Percentiles rank a stretch among this genome's conserved stretches.
phyloP scores from a whole-genome alignment of 1,140 invertebrate species.

The Carposina sasakii region DNA sequence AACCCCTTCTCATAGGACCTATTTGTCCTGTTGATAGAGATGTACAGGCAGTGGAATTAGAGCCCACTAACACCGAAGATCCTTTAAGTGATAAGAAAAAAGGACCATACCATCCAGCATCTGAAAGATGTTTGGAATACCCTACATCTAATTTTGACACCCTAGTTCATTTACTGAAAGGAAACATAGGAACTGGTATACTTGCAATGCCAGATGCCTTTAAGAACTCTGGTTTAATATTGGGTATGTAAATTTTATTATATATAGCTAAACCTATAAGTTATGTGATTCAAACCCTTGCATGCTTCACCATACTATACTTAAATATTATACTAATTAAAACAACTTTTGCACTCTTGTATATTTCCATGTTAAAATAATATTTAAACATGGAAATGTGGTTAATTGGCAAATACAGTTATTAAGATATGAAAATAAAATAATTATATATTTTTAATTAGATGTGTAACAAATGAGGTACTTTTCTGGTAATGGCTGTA shows the following conservation, averaged over 20 bases:
- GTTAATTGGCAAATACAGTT: too few relatives aligned
- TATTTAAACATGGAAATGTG: too few relatives aligned
- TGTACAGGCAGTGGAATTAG: conserved; percentile 50
- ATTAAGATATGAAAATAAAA: too few relatives aligned
- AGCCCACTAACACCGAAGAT: conserved; percentile 33
- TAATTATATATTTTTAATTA: conserved; percentile 10
- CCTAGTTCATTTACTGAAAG: conserved; percentile 85
- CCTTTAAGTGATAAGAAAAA: conserved; percentile 52
- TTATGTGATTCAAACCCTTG: too few relatives aligned
- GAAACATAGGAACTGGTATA: conserved; percentile 89
- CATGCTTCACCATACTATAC: too few relatives aligned
- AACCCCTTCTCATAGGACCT: conserved; percentile 65
- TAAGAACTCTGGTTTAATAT: conserved; percentile 83
- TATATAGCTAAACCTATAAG: too few relatives aligned
- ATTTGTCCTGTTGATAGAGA: conserved; percentile 53
- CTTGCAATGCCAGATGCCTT: conserved; percentile 90
- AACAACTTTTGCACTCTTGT: too few relatives aligned
- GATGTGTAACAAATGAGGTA: too few relatives aligned
- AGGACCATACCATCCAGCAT: conserved; percentile 75
- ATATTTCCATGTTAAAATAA: too few relatives aligned
- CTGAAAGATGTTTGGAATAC: conserved; percentile 79
- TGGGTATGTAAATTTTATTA: conserved; percentile 70
- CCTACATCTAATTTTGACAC: conserved; percentile 88
- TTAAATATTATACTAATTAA: too few relatives aligned
- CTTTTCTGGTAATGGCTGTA: too few relatives aligned